Conservation (phyloP, 2,113 vertebrate species). For the Nothobranchius kuhntae region DNA sequence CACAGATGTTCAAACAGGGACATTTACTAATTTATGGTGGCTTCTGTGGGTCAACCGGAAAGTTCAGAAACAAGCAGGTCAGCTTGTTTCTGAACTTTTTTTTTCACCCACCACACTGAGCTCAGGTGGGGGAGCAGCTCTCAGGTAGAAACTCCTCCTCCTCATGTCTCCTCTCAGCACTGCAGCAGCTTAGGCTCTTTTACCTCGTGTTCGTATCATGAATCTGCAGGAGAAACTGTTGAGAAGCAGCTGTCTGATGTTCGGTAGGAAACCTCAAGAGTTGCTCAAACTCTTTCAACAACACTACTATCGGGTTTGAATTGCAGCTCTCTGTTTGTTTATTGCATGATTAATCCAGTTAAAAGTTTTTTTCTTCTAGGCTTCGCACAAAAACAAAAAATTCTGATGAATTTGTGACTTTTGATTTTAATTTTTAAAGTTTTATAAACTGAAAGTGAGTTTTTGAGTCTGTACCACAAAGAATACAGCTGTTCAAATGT, state of each 20-base stretch:
- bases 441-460: constrained; percentile 92
- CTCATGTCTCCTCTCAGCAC: neutral
- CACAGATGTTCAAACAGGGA: too few species aligned
- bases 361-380: constrained; percentile 95
- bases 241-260: too few species aligned
- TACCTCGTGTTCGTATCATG: neutral
- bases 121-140: too few species aligned
- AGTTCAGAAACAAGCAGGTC: too few species aligned
- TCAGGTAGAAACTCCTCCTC: constrained; percentile 2
- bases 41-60: too few species aligned
- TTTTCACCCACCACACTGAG: too few species aligned
- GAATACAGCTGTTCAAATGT: constrained; percentile 94
- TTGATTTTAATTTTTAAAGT: constrained; percentile 87
- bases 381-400: constrained; percentile 85
- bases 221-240: neutral
- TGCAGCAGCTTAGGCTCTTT: too few species aligned
- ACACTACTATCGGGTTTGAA: constrained; percentile 83
- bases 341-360: constrained; percentile 97
- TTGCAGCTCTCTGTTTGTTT: constrained; percentile 86
- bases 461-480: constrained; percentile 99
- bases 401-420: constrained; percentile 94
- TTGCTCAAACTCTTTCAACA: constrained; percentile 67
- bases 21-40: too few species aligned
- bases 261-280: constrained; percentile 38
- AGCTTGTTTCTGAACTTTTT: too few species aligned